These are phyloP conservation scores for Sinosuthora webbiana DNA, from an alignment of 2,113 vertebrate species.

Conservation along the genomic window DNA sequence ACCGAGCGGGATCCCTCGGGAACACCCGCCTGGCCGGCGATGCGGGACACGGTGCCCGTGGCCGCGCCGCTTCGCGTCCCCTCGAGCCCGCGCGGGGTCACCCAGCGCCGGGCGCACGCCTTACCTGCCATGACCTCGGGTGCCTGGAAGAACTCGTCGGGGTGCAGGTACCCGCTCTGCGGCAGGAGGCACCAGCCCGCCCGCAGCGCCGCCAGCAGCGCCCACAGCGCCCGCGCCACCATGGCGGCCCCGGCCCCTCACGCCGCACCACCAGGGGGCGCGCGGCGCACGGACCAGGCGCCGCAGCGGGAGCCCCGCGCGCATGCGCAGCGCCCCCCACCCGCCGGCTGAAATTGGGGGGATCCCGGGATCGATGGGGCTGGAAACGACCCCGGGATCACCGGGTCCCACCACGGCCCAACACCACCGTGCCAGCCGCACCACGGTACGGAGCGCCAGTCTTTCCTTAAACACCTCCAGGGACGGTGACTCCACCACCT, in stretches of 20 bases:
- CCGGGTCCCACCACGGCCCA: accelerated
- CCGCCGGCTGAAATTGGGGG: accelerated
- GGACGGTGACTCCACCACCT: background rate
- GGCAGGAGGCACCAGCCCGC: slow-evolving; percentile 74
- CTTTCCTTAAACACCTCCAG: background rate
- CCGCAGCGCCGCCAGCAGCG: slow-evolving; percentile 64
- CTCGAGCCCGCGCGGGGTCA: background rate
- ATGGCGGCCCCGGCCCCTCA: background rate
- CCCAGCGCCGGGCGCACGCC: background rate
- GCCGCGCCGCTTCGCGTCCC: background rate
- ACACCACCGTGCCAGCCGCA: accelerated
- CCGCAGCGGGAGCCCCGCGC: background rate
- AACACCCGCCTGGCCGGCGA: background rate
- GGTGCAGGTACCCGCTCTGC: slow-evolving; percentile 76
- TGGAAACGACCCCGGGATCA: accelerated
- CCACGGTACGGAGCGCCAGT: accelerated
- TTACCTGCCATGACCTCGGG: slow-evolving; percentile 80
- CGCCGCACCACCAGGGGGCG: background rate
- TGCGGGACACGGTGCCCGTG: background rate
- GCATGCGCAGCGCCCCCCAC: background rate
- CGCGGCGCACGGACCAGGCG: background rate
- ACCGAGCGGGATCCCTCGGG: background rate
- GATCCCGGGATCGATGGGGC: accelerated
- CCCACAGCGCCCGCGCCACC: slow-evolving; percentile 56
- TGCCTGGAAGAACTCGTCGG: slow-evolving; percentile 81